Conservation (phyloP, 1,140 invertebrate genomes). For the Drosophila malerkotliana region DNA sequence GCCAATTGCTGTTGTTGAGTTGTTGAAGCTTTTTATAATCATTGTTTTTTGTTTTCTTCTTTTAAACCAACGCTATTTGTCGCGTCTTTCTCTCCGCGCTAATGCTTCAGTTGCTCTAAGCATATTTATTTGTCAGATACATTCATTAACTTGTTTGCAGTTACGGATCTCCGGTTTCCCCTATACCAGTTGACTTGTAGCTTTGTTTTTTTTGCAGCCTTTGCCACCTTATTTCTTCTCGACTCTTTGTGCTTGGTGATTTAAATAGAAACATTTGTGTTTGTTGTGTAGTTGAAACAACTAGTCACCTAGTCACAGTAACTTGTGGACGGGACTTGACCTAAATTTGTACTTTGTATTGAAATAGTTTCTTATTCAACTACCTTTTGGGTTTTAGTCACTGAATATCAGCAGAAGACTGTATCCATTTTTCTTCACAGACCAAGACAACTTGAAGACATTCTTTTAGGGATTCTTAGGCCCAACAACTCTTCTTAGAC, state of each 20-base stretch:
- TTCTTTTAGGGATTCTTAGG: no score
- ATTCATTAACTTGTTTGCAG: constrained; percentile 78
- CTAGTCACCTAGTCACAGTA: constrained; percentile 7
- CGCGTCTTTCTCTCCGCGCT: constrained; percentile 36
- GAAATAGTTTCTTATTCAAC: no score
- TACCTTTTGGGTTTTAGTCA: no score
- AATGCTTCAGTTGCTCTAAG: constrained; percentile 42
- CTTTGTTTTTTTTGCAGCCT: constrained; percentile 49
- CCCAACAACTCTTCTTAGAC: background rate
- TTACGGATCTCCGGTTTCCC: constrained; percentile 20
- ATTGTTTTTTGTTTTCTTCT: constrained; percentile 55
- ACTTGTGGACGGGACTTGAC: no score
- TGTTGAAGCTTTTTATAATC: constrained; percentile 78
- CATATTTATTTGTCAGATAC: constrained; percentile 76
- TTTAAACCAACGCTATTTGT: constrained; percentile 66
- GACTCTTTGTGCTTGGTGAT: no score
- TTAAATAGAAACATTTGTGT: no score
- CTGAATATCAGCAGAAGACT: no score
- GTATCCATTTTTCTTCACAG: no score
- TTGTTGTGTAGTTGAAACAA: no score
- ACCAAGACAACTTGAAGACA: no score
- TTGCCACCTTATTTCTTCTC: constrained; percentile 35
- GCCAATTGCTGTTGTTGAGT: constrained; percentile 67
- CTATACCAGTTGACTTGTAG: constrained; percentile 61
- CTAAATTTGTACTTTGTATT: no score